Evolutionary conservation across 2,113 vertebrate genomes (phyloP).

Genomic region (Amphilophus citrinellus): DNA sequence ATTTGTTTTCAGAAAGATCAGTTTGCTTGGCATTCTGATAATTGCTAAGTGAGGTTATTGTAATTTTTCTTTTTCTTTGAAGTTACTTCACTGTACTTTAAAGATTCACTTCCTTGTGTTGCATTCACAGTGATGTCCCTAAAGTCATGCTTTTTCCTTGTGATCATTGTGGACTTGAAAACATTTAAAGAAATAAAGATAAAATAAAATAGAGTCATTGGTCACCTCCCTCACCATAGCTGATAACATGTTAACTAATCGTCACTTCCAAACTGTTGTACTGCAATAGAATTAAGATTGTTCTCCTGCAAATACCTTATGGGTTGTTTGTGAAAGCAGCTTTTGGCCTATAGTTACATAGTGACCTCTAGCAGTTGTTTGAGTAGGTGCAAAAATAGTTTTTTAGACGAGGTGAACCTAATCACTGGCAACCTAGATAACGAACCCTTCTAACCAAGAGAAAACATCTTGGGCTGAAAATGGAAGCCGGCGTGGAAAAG

Average conservation of each 20-base stretch:
- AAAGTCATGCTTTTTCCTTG: background rate
- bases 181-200: background rate
- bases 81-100: background rate
- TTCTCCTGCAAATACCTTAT: background rate
- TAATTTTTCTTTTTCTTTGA: background rate
- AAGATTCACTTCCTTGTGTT: background rate
- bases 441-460: background rate
- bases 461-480: background rate
- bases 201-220: background rate
- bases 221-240: too few relatives aligned
- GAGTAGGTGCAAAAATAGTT: background rate
- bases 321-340: background rate
- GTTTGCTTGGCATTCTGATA: slow-evolving; percentile 4
- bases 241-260: background rate
- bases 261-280: background rate
- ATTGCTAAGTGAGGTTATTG: slow-evolving; percentile 14
- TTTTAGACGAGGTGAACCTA: background rate
- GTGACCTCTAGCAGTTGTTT: background rate
- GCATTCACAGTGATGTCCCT: background rate
- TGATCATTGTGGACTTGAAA: rapidly evolving
- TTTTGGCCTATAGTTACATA: background rate
- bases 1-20: slow-evolving; percentile 12
- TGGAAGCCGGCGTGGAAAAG: background rate
- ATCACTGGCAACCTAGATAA: background rate
- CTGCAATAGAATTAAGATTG: background rate